phyloP scores from a whole-genome alignment of 2,113 vertebrate genomes.

The Thunnus thynnus region DNA sequence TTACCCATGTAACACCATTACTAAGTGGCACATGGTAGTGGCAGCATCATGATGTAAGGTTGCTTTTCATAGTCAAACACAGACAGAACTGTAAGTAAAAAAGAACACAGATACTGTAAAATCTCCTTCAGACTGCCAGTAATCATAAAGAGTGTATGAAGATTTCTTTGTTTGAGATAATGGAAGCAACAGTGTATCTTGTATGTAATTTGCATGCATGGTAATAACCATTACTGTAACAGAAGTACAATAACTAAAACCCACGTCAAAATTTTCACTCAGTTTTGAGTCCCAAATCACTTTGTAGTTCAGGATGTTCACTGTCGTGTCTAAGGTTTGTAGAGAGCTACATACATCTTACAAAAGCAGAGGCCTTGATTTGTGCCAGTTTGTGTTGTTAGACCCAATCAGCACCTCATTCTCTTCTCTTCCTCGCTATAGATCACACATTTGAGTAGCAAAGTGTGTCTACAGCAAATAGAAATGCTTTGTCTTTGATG shows the following conservation, averaged over 20 bases:
- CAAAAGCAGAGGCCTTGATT: not conserved
- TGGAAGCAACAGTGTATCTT: not conserved
- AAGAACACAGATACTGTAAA: not conserved
- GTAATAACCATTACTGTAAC: not conserved
- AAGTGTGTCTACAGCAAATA: slow-evolving; percentile 2
- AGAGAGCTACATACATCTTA: not conserved
- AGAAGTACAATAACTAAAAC: not conserved
- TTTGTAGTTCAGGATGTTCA: not conserved
- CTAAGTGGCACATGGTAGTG: not conserved
- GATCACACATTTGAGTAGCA: not conserved
- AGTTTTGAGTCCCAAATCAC: not conserved
- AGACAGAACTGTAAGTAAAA: not conserved
- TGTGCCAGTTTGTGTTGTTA: not conserved
- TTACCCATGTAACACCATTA: slow-evolving; percentile 14
- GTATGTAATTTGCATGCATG: not conserved
- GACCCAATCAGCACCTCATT: slow-evolving; percentile 17
- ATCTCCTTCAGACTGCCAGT: not conserved
- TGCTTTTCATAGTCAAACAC: not conserved
- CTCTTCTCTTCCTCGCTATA: not conserved
- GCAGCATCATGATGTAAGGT: not conserved
- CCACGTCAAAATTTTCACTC: not conserved
- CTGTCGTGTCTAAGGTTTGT: not conserved
- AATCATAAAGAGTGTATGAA: not conserved
- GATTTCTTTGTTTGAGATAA: not conserved
- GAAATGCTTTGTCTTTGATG: slow-evolving; percentile 13